Evolutionary conservation across 2,113 vertebrate genomes (phyloP).

Genomic region (Pyrgilauda ruficollis): DNA sequence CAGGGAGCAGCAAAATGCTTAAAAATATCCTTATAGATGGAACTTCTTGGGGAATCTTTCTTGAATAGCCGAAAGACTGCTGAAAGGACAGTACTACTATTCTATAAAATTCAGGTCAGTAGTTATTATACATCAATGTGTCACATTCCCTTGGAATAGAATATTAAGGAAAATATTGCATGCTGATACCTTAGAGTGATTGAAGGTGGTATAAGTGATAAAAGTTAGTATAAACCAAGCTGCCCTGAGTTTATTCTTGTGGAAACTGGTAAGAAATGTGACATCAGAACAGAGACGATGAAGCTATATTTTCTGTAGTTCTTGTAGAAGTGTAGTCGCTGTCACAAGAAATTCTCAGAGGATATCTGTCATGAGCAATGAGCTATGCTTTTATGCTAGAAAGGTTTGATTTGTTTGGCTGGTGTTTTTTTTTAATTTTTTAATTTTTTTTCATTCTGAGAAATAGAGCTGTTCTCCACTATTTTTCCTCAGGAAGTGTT

Average conservation of each 20-base stretch:
- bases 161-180: background rate
- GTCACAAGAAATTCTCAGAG: background rate
- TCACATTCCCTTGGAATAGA: background rate
- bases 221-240: background rate
- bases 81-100: background rate
- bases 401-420: background rate
- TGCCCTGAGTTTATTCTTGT: background rate
- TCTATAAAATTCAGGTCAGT: background rate
- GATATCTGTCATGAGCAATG: fast-evolving
- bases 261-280: background rate
- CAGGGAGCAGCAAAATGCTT: background rate
- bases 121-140: background rate
- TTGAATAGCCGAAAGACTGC: background rate
- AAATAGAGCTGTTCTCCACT: background rate
- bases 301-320: background rate
- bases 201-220: background rate
- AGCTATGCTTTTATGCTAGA: background rate
- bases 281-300: background rate
- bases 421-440: no score
- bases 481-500: background rate
- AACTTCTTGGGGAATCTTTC: background rate
- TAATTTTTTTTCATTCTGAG: background rate
- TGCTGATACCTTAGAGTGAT: background rate
- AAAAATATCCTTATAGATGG: background rate
- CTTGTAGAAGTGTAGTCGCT: background rate